Conservation (phyloP, 2,888 invertebrate species). For the Leptinotarsa rubiginosa region DNA sequence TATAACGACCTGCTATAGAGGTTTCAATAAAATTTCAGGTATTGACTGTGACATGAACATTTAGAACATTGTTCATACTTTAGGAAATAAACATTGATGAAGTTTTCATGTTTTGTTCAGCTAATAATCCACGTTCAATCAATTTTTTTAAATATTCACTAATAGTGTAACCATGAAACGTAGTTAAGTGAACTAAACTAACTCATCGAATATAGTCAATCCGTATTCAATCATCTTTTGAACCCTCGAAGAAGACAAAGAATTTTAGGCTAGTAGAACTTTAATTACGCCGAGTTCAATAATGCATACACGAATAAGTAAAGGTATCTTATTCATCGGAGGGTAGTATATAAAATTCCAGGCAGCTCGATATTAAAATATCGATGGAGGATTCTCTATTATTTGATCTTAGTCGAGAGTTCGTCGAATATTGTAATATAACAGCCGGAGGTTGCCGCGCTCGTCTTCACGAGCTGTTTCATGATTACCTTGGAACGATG, state of each 20-base stretch:
- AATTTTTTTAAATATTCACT: no score
- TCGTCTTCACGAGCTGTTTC: constrained; percentile 32
- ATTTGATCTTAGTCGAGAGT: constrained; percentile 57
- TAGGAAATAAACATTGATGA: no score
- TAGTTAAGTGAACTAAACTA: no score
- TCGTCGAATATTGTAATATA: constrained; percentile 56
- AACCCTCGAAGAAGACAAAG: constrained; percentile 4
- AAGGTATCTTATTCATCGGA: constrained; percentile 57
- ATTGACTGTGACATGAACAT: no score
- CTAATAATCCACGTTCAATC: no score
- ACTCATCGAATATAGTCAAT: no score
- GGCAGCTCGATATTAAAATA: constrained; percentile 60
- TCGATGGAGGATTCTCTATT: constrained; percentile 58
- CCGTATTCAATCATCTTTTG: not conserved
- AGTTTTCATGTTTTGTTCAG: no score
- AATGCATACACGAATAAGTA: constrained; percentile 59
- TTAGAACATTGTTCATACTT: no score
- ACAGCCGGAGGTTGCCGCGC: constrained; percentile 53
- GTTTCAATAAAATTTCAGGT: no score
- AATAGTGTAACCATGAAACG: no score
- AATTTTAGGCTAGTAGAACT: constrained; percentile 27
- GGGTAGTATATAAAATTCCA: constrained; percentile 58
- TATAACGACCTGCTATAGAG: no score
- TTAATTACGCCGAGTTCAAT: constrained; percentile 58
- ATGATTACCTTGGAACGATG: constrained; percentile 41